Conservation (phyloP, 53 echinoderm and acorn worm species). For the Mesocentrotus franciscanus region DNA sequence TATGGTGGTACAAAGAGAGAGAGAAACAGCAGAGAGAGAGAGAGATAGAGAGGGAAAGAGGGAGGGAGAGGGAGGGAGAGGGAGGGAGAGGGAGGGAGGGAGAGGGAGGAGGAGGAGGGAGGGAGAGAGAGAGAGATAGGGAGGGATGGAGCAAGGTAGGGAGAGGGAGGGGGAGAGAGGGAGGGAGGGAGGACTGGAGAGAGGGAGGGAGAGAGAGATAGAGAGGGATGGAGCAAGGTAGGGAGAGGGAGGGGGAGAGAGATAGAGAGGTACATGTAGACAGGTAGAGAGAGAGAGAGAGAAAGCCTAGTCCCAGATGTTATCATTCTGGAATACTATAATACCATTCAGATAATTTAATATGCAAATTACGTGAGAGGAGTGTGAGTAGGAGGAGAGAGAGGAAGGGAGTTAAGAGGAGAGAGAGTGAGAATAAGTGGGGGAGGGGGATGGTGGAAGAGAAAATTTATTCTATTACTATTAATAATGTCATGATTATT, state of each 20-base stretch:
- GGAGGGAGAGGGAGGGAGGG: not conserved
- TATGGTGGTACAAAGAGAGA: not conserved
- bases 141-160: not conserved
- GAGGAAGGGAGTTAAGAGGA: no score
- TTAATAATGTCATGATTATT: no score
- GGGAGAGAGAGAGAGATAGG: slow-evolving; percentile 8
- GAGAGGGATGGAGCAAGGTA: not conserved
- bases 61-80: not conserved
- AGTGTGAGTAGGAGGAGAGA: not conserved
- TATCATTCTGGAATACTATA: no score
- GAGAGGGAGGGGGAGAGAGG: slow-evolving; percentile 40
- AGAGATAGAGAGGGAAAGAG: not conserved
- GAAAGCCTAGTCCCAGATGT: no score
- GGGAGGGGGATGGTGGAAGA: not conserved
- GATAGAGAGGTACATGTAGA: not conserved
- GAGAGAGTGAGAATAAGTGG: not conserved
- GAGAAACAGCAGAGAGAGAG: not conserved
- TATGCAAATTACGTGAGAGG: no score
- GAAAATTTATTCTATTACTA: no score
- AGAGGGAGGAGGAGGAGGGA: not conserved
- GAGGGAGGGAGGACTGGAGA: not conserved
- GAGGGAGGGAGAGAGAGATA: not conserved
- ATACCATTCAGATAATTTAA: no score
- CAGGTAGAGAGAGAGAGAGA: not conserved
- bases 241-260: not conserved